Base-by-base conservation (phyloP, 2,113 vertebrate species). In the Rhegmatorhina hoffmannsi region DNA sequence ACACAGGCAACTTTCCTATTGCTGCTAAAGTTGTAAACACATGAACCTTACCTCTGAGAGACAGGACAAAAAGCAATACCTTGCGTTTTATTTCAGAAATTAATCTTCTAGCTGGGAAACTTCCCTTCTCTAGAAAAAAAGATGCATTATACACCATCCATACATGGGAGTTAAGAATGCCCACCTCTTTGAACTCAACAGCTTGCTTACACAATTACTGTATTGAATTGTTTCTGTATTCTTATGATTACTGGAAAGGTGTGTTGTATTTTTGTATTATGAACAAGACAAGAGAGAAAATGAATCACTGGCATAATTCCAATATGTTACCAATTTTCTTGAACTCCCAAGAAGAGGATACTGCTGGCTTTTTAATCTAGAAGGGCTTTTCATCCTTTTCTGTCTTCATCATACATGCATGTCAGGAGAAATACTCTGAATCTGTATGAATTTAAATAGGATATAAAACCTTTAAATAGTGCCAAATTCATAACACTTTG, bases 231-330 rank as follows among this genome's bases (percentile, higher is more conserved):
- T 59, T 90, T 80, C 34, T 70, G 3, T 46, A 16, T 36, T 63
- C 11, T 28, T 77, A 25, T 88, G 50, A 19, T 77, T 83, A 53
- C 1, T 77, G 29, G 60, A 47, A 67, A 5, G 11, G 2, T 26
- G 3, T 31, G 3, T 5, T 33, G 7, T 58, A 4, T 3, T 63
- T 18, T 5, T 49, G 6, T n/a, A 56, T n/a, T 52, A 12, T 14
- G 72, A 75, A 47, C 6, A 74, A 28, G 26, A 63, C 47, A 55
- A 87, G 4, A 67, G 5, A 43, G 94, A 90, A 75, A 74, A 47
- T 5, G 0, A 49, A 46, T 73, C 1, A 1, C 4, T 47, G 19
- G 3, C 7, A 1, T 40, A 79, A 59, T 5, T 69, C 31, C 9
- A 46, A 15, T 4, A 17, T n/a, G 5, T 44, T 70, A 18, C 77